These are phyloP conservation scores for Morinoia aosen DNA, from an alignment of 2,888 invertebrate genomes.

Conservation along the genomic window DNA sequence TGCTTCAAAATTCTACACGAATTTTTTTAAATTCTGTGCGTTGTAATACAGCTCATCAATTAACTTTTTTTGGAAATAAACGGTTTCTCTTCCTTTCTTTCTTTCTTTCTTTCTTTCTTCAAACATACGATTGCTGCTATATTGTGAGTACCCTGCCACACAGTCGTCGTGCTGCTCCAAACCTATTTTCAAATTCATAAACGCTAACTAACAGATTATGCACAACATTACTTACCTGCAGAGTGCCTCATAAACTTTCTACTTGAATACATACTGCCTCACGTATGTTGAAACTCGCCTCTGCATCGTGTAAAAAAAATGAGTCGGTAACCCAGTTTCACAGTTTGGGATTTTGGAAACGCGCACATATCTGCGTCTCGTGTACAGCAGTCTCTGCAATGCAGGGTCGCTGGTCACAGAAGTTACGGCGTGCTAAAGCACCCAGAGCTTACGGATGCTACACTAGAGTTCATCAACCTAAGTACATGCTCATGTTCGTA, in stretches of 20 bases:
- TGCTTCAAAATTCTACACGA: too few relatives aligned
- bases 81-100: too few relatives aligned
- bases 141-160: too few relatives aligned
- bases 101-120: too few relatives aligned
- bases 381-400: not conserved
- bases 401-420: not conserved
- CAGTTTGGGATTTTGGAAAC: not conserved
- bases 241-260: not conserved
- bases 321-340: not conserved
- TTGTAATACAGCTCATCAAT: too few relatives aligned
- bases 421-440: not conserved
- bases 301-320: not conserved
- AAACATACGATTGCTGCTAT: too few relatives aligned
- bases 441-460: not conserved
- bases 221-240: not conserved
- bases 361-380: not conserved
- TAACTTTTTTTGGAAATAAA: too few relatives aligned
- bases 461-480: not conserved
- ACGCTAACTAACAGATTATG: not conserved
- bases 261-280: not conserved
- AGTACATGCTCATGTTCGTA: not conserved
- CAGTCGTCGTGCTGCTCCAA: not conserved
- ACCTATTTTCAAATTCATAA: not conserved
- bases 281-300: not conserved
- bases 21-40: too few relatives aligned